These are phyloP conservation scores for Drosophila nebulosa DNA, from an alignment of 1,140 invertebrate species.

Conservation along the genomic window DNA sequence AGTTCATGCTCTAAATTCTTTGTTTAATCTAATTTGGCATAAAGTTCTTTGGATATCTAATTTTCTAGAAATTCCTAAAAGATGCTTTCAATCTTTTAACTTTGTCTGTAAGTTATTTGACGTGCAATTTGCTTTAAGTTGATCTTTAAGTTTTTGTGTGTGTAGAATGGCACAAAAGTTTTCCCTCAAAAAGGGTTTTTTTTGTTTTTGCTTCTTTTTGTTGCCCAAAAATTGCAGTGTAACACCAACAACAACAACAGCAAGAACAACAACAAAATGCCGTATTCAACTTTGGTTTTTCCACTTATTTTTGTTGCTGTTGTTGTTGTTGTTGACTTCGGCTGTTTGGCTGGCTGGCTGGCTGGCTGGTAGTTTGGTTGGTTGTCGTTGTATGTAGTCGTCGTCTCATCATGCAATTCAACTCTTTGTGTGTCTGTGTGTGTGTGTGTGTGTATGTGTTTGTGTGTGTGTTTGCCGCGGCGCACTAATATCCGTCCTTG, in stretches of 20 bases:
- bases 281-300: conserved; percentile 63
- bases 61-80: too few relatives aligned
- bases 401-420: conserved; percentile 66
- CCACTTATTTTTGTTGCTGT: conserved; percentile 34
- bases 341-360: conserved; percentile 1
- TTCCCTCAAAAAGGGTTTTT: background rate
- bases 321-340: conserved; percentile 33
- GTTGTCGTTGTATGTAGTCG: conserved; percentile 25
- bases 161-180: too few relatives aligned
- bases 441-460: background rate
- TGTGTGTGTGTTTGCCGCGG: conserved; percentile 48
- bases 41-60: too few relatives aligned
- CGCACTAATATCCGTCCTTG: conserved; percentile 81
- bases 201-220: conserved; percentile 28
- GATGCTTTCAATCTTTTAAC: too few relatives aligned
- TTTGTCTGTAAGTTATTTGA: too few relatives aligned
- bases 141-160: background rate
- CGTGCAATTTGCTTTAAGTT: background rate
- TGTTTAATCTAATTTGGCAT: too few relatives aligned
- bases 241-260: conserved; percentile 20
- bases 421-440: background rate
- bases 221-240: background rate
- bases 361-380: conserved; percentile 2
- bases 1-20: too few relatives aligned
- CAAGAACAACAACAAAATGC: conserved; percentile 1